Base-by-base conservation (phyloP, 2,113 vertebrate genomes). In the Paralichthys olivaceus region DNA sequence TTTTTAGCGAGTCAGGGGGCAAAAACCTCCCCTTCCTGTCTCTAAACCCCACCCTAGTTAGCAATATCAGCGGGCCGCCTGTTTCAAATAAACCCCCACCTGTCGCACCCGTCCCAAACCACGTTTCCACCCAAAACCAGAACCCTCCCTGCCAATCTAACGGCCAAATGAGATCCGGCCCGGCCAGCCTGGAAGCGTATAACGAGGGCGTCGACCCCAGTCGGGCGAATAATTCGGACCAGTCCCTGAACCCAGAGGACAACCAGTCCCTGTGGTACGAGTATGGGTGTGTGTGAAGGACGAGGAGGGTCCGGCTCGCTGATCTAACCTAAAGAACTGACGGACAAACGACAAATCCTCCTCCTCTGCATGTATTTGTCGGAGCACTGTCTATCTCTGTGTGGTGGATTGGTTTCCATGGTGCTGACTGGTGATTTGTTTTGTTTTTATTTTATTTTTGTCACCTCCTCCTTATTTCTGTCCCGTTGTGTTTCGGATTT, bases 241-340 rank as follows among this genome's bases (percentile, higher is more conserved):
- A 95, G 62, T 62, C 93, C 9, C 87, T 95, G 84, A 95, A 92
- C 87, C 93, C 96, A 70, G 97, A 99, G 89, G 97, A 99, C 81
- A 96, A 91, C 72, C 95, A 97, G 69, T 97, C 96, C 55, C 87
- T 99, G 90, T 99, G 98, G 98, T 98, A 97, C 37, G 98, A 99
- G 90, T 99, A 99, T 77, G 98, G 98, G 82, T 99, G 98, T 90
- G 95, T 99, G 51, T 99, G 93, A 97, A 15, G 58, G 72, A 85
- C 54, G 5, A 56, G 74, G 59, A 77, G 79, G 68, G 66, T 64
- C 71, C 58, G 43, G 54, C 40, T 57, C 47, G 29, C 29, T 32
- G 29, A 32, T 32, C 29, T 7, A 1, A 32, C 7, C 8, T 34
- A 34, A 34, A 34, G 32, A 34, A 40, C 26, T 11, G 43, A 79